Conservation (phyloP, 2,888 invertebrate genomes). For the Toxonevra muliebris region DNA sequence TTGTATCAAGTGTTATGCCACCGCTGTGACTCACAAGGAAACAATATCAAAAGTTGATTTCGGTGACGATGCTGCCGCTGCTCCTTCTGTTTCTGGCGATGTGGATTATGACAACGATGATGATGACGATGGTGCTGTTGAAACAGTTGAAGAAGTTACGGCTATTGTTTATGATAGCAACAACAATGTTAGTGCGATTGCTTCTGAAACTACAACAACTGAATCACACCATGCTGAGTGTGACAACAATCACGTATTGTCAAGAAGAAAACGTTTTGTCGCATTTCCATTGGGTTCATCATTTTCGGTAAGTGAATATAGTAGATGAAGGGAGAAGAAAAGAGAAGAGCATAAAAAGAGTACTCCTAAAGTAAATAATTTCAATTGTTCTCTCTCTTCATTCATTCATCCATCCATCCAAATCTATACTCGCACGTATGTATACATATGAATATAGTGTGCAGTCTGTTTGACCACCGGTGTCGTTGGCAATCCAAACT, state of each 20-base stretch:
- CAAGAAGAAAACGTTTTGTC: conserved; percentile 66
- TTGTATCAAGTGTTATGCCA: too few relatives aligned
- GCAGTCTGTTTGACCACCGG: conserved; percentile 73
- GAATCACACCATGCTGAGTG: neutral
- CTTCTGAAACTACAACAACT: neutral
- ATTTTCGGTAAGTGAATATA: conserved; percentile 66
- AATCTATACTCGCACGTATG: neutral
- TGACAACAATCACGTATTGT: conserved; percentile 26
- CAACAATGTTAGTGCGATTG: neutral
- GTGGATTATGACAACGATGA: conserved; percentile 4
- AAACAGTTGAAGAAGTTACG: neutral
- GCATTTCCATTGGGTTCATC: conserved; percentile 69
- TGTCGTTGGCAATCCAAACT: conserved; percentile 68
- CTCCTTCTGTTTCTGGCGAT: conserved; percentile 20
- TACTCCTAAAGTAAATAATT: too few relatives aligned
- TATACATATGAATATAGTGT: conserved; percentile 49
- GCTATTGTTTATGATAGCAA: neutral
- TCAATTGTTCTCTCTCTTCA: neutral
- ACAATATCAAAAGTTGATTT: neutral
- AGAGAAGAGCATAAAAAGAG: too few relatives aligned
- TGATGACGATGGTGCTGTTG: neutral
- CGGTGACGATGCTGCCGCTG: neutral
- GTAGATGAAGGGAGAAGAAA: neutral
- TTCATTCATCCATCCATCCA: neutral
- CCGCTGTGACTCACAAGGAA: too few relatives aligned